These are phyloP conservation scores for Eurystomus gularis DNA, from an alignment of 2,113 vertebrate species.

Conservation along the genomic window DNA sequence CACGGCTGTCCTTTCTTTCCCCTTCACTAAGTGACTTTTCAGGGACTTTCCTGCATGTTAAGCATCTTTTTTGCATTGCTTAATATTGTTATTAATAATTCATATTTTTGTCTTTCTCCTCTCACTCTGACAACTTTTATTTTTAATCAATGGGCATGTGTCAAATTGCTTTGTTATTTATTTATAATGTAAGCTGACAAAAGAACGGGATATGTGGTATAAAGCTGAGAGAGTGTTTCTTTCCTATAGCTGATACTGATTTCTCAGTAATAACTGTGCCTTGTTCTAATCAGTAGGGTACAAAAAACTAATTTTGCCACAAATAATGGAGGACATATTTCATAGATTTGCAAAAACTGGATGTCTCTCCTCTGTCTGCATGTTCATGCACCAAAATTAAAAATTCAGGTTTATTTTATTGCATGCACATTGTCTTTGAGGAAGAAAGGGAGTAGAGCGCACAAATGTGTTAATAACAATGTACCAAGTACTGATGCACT, in stretches of 20 bases:
- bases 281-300: slow-evolving; percentile 23
- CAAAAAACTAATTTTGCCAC: slow-evolving; percentile 31
- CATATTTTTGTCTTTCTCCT: slow-evolving; percentile 80
- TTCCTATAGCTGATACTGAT: slow-evolving; percentile 56
- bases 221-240: slow-evolving; percentile 65
- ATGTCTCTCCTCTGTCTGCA: not conserved
- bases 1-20: slow-evolving; percentile 58
- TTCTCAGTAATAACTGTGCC: slow-evolving; percentile 34
- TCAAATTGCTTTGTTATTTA: slow-evolving; percentile 83
- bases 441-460: not conserved
- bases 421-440: not conserved
- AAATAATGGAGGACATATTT: slow-evolving; percentile 27
- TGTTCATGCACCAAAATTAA: not conserved
- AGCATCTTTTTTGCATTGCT: slow-evolving; percentile 75
- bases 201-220: slow-evolving; percentile 69
- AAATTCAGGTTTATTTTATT: not conserved
- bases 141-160: slow-evolving; percentile 82
- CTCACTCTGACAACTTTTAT: slow-evolving; percentile 82
- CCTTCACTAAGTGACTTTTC: slow-evolving; percentile 73
- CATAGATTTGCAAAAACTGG: not conserved
- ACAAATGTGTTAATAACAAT: not conserved
- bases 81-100: slow-evolving; percentile 83
- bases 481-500: not conserved
- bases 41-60: slow-evolving; percentile 74
- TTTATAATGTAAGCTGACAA: slow-evolving; percentile 80